Evolutionary conservation across 2,797 vertebrate genomes (phyloP).

Genomic region (Xerus rutilus): DNA sequence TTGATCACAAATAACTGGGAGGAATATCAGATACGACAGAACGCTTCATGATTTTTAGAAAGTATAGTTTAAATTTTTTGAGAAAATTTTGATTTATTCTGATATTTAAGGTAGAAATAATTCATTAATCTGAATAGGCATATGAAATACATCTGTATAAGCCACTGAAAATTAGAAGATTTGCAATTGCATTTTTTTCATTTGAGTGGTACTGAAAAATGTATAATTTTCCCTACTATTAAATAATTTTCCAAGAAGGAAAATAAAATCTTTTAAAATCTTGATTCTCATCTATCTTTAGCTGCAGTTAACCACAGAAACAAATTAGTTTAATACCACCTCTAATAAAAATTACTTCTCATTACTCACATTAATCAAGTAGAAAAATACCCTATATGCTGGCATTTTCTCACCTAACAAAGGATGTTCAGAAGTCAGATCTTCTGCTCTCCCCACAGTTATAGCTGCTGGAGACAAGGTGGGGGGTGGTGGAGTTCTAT

Average conservation of each 20-base stretch:
- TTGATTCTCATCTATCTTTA: conserved; percentile 36
- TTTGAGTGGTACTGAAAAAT: neutral
- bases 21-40: conserved; percentile 16
- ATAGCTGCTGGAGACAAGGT: conserved; percentile 88
- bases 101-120: conserved; percentile 57
- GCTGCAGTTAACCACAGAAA: conserved; percentile 23
- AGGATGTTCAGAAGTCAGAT: conserved; percentile 87
- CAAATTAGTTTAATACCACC: conserved; percentile 32
- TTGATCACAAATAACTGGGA: conserved; percentile 20
- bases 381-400: conserved; percentile 29
- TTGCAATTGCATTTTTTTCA: conserved; percentile 31
- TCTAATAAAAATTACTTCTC: neutral
- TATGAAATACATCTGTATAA: conserved; percentile 38
- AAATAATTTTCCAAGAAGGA: neutral
- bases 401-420: conserved; percentile 87
- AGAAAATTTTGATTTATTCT: conserved; percentile 15
- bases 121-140: neutral
- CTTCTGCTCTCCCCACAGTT: conserved; percentile 88
- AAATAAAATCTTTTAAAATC: neutral
- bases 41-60: conserved; percentile 2
- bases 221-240: neutral
- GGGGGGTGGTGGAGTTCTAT: conserved; percentile 87
- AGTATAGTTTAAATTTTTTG: conserved; percentile 19
- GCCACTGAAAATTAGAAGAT: conserved; percentile 13
- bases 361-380: neutral